Conservation (phyloP, 1,140 invertebrate species). For the Venturia canescens region DNA sequence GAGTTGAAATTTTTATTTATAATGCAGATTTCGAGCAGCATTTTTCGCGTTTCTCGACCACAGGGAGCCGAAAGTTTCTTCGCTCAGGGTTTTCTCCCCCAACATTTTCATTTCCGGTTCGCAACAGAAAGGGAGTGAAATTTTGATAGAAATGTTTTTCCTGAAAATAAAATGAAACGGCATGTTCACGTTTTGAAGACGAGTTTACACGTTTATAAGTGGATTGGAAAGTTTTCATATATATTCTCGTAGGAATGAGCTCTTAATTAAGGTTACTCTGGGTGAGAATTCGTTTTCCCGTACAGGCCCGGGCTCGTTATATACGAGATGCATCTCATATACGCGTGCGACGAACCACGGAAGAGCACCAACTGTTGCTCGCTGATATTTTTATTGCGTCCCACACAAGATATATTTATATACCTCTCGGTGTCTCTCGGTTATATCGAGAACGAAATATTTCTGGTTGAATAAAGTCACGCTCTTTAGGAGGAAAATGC, state of each 20-base stretch:
- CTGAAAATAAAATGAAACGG: no score
- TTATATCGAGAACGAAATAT: constrained; percentile 66
- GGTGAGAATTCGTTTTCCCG: neutral
- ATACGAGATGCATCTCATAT: constrained; percentile 38
- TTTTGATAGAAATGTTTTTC: no score
- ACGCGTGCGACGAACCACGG: constrained; percentile 36
- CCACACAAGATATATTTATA: constrained; percentile 58
- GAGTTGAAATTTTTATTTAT: no score
- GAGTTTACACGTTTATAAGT: no score
- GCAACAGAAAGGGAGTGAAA: no score
- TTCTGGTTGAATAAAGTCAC: constrained; percentile 52
- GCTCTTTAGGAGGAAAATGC: neutral
- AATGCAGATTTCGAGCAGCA: no score
- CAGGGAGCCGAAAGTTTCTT: no score
- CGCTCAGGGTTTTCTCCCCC: no score
- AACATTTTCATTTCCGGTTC: no score
- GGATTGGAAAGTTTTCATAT: neutral
- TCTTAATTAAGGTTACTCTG: constrained; percentile 2
- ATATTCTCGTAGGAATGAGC: neutral
- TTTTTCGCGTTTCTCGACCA: no score
- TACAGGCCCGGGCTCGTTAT: neutral
- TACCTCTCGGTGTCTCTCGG: constrained; percentile 29
- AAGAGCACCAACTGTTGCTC: constrained; percentile 52
- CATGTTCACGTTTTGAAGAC: no score
- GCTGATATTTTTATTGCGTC: constrained; percentile 63